Conservation (phyloP, 2,797 vertebrate species). For the Hoplostethus atlanticus region DNA sequence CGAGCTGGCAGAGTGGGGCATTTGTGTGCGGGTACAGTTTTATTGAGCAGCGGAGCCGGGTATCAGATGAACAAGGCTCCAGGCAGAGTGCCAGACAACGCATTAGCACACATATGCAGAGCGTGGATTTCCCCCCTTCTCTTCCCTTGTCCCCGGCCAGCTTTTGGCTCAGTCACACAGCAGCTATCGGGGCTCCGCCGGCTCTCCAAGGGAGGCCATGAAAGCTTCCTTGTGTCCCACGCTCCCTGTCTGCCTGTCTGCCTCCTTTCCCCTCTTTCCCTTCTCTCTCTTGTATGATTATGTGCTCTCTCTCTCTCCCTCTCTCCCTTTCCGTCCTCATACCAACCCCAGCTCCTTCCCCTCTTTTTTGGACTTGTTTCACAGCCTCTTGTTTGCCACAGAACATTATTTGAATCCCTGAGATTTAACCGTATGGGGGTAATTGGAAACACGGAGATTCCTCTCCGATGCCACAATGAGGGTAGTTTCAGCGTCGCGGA, state of each 20-base stretch:
- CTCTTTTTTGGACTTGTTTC: slow-evolving; percentile 53
- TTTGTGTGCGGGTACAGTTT: slow-evolving; percentile 54
- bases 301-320: slow-evolving; percentile 35
- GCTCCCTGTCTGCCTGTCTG: slow-evolving; percentile 60
- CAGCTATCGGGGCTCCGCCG: slow-evolving; percentile 58
- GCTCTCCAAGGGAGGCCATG: slow-evolving; percentile 63
- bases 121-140: slow-evolving; percentile 71
- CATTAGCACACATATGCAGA: slow-evolving; percentile 82
- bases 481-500: slow-evolving; percentile 32
- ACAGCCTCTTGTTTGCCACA: slow-evolving; percentile 67
- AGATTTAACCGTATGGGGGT: slow-evolving; percentile 44
- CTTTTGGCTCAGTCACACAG: slow-evolving; percentile 66
- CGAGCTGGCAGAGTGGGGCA: slow-evolving; percentile 60
- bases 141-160: slow-evolving; percentile 60
- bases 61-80: slow-evolving; percentile 82
- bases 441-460: slow-evolving; percentile 55
- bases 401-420: slow-evolving; percentile 63
- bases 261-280: slow-evolving; percentile 24
- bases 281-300: slow-evolving; percentile 14
- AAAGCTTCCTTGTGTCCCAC: slow-evolving; percentile 81
- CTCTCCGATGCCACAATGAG: slow-evolving; percentile 46
- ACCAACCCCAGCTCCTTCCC: slow-evolving; percentile 49
- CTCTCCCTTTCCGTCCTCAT: slow-evolving; percentile 38
- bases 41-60: slow-evolving; percentile 65
- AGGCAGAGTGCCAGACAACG: slow-evolving; percentile 85